These are phyloP conservation scores for Leucoptera coffeella DNA, from an alignment of 2,888 invertebrate species.

Conservation along the genomic window DNA sequence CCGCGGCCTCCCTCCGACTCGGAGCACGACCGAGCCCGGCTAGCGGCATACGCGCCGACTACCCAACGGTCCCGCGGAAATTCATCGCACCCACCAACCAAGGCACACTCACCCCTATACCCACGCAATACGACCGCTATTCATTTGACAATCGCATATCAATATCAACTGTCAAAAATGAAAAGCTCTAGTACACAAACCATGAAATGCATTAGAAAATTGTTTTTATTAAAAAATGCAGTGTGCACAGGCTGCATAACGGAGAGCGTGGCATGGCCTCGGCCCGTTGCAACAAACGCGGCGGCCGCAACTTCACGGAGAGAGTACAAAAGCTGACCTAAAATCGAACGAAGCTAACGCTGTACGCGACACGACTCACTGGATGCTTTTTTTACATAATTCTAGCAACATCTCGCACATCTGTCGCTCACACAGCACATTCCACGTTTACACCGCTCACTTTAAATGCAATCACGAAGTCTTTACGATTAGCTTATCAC, in stretches of 20 bases:
- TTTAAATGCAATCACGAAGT: conserved; percentile 37
- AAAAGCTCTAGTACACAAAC: conserved; percentile 45
- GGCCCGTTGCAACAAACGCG: conserved; percentile 45
- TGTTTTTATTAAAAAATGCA: conserved; percentile 33
- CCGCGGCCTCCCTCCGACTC: conserved; percentile 19
- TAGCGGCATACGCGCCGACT: too few species aligned
- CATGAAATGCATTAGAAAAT: conserved; percentile 32
- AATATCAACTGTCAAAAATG: conserved; percentile 56
- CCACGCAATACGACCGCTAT: conserved; percentile 23
- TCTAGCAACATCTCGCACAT: conserved; percentile 25
- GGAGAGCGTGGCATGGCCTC: conserved; percentile 43
- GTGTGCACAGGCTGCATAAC: too few species aligned
- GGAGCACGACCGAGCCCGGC: too few species aligned
- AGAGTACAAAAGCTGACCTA: conserved; percentile 50
- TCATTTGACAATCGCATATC: conserved; percentile 19
- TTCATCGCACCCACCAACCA: conserved; percentile 26
- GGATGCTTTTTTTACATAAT: conserved; percentile 31
- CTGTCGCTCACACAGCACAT: conserved; percentile 10
- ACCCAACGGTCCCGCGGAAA: conserved; percentile 41
- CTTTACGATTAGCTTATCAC: conserved; percentile 51
- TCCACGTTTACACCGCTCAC: conserved; percentile 32
- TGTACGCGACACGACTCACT: conserved; percentile 17
- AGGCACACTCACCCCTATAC: conserved; percentile 31
- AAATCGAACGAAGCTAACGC: conserved; percentile 43
- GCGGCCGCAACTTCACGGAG: conserved; percentile 34